These are phyloP conservation scores for Pitangus sulphuratus DNA, from an alignment of 2,797 vertebrate genomes.

Conservation along the genomic window DNA sequence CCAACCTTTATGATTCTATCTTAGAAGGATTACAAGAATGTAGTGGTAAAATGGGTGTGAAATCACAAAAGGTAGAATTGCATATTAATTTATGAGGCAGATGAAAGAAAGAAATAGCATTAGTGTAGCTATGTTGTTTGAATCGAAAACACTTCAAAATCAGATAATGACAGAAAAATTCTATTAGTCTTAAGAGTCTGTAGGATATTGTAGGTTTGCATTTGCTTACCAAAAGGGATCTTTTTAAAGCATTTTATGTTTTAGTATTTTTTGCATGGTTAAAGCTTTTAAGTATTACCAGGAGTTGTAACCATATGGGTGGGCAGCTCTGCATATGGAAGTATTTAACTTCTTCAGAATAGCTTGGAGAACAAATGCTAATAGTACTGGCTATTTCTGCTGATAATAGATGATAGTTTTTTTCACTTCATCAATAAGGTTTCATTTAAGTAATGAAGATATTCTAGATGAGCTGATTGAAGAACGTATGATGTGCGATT, in stretches of 20 bases:
- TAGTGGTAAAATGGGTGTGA: not conserved
- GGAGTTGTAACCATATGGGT: constrained; percentile 30
- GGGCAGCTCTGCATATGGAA: constrained; percentile 15
- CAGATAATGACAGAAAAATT: not conserved
- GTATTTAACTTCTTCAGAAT: not conserved
- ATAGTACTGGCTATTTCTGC: constrained; percentile 9
- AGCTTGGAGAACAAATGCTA: constrained; percentile 25
- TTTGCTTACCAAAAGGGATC: not conserved
- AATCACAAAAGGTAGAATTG: not conserved
- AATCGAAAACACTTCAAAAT: not conserved
- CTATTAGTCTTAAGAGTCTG: not conserved
- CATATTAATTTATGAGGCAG: not conserved
- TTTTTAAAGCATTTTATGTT: not conserved
- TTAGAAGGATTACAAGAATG: not conserved
- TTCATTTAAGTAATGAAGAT: constrained; percentile 12
- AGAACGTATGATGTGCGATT: not conserved
- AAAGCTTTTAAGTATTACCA: constrained; percentile 13
- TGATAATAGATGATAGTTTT: not conserved
- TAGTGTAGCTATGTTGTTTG: not conserved
- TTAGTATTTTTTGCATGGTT: not conserved
- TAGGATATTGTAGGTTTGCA: not conserved
- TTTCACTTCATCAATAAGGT: not conserved
- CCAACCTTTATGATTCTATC: not conserved
- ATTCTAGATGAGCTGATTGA: not conserved
- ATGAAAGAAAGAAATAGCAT: not conserved